phyloP scores from a whole-genome alignment of 2,113 vertebrate genomes.

The Xiphophorus maculatus region DNA sequence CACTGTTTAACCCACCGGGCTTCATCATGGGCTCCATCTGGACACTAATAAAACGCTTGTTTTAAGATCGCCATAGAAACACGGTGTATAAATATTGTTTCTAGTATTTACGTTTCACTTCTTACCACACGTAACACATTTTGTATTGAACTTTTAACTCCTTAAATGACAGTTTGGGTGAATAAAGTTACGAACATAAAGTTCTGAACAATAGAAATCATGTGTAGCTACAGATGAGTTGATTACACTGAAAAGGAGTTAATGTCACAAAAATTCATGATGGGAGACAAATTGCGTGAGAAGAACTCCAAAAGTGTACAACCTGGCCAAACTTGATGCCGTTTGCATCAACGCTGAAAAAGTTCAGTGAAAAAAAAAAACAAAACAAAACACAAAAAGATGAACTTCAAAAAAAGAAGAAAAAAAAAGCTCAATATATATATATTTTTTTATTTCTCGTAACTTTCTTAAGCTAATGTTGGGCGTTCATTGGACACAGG shows the following conservation, averaged over 20 bases:
- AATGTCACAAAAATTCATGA: background rate
- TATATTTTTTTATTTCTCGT: background rate
- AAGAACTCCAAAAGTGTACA: background rate
- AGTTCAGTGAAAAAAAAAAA: no score
- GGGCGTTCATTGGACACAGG: constrained; percentile 50
- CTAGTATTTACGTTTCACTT: no score
- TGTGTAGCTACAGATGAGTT: no score
- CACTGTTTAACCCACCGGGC: background rate
- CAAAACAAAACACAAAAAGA: no score
- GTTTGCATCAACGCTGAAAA: background rate
- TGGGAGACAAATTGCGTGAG: no score
- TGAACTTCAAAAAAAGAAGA: no score
- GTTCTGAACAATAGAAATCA: background rate
- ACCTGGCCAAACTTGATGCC: background rate
- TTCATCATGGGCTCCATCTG: background rate
- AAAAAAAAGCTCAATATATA: background rate
- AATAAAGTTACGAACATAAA: background rate
- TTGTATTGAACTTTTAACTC: no score
- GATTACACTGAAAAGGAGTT: background rate
- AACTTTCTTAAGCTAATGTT: constrained; percentile 47
- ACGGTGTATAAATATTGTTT: background rate
- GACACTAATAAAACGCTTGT: no score
- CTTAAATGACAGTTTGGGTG: no score
- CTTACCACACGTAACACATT: no score
- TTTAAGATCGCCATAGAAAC: background rate